These are phyloP conservation scores for Triplophysa yarkandensis DNA, from an alignment of 2,797 vertebrate species.

Conservation along the genomic window DNA sequence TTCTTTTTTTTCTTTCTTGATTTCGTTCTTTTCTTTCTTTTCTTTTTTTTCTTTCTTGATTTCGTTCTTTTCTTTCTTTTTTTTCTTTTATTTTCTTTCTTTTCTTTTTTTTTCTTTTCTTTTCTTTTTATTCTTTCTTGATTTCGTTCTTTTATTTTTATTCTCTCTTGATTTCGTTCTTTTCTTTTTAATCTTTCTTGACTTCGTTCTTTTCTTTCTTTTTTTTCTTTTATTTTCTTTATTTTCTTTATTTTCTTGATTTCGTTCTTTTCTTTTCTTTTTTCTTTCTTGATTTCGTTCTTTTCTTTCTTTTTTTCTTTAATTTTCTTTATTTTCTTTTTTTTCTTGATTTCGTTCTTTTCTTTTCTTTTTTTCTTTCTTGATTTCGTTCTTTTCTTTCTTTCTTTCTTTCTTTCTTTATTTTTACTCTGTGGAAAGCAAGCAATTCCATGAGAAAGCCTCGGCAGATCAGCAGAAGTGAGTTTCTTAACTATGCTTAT, in stretches of 20 bases:
- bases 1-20: not conserved
- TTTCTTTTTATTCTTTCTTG: no score
- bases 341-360: not conserved
- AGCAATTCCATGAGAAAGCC: slow-evolving; percentile 53
- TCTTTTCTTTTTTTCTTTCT: not conserved
- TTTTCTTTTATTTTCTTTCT: not conserved
- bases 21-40: slow-evolving; percentile 2
- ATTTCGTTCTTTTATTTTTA: not conserved
- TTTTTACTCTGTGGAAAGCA: slow-evolving; percentile 19
- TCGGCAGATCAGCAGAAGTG: slow-evolving; percentile 52
- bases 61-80: slow-evolving; percentile 12
- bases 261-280: slow-evolving; percentile 47
- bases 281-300: slow-evolving; percentile 53
- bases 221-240: slow-evolving; percentile 1
- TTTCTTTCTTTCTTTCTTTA: slow-evolving; percentile 10
- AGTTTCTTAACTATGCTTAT: slow-evolving; percentile 58
- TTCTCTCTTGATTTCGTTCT: not conserved
- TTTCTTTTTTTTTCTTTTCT: no score
- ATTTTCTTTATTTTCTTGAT: slow-evolving; percentile 56
- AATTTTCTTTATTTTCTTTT: not conserved
- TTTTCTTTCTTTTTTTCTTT: not conserved
- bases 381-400: not conserved
- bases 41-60: no score
- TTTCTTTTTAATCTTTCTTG: slow-evolving; percentile 10
- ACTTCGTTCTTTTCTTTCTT: no score